Evolutionary conservation across 2,888 invertebrate genomes (phyloP), one percentile per base, ranked within the genome.

Genomic region (Acrocyrtus sp.): DNA sequence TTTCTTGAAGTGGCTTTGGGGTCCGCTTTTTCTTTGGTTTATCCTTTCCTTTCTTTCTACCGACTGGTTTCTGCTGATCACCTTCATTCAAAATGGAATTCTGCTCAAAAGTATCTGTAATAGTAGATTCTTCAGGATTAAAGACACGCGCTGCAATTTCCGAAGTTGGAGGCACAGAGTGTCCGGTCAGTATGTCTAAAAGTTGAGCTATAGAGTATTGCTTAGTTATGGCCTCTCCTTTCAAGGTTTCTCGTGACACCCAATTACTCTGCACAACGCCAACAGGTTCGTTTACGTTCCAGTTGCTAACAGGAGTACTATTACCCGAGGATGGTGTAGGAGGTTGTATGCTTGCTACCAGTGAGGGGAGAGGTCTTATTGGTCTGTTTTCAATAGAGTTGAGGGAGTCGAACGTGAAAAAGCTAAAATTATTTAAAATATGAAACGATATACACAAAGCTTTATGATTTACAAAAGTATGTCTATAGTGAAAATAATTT

Each of bases 171-270:
- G 50, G 21, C 10, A 8, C 22, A 8, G 50, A 12, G 22, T 24
- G 19, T 24, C 69, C 69, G 21, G 50, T 56, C 3, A 61, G 26
- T 10, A 69, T 50, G 39, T 69, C 69, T 12, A 69, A 56, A n/a
- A 69, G 4, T n/a, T 69, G 69, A 12, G 54, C 56, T 17, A 69
- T 54, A 15, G 62, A 62, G 22, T 56, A 69, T n/a, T 61, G 47
- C 12, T 56, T 62, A 3, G 65, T 66, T 27, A 24, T 27, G 4
- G 56, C 19, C 17, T 22, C 45, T 21, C 29, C 22, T 6, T 4
- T 17, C 4, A 41, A 10, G 4, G 41, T 34, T 56, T 56, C 22
- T 39, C 61, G 27, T 27, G 61, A 50, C 19, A 69, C 29, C 69
- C 69, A 69, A 27, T 62, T 41, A 12, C 69, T 54, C 43, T 62